phyloP scores from a whole-genome alignment of 1,140 invertebrate species.

The Megalopta genalis region DNA sequence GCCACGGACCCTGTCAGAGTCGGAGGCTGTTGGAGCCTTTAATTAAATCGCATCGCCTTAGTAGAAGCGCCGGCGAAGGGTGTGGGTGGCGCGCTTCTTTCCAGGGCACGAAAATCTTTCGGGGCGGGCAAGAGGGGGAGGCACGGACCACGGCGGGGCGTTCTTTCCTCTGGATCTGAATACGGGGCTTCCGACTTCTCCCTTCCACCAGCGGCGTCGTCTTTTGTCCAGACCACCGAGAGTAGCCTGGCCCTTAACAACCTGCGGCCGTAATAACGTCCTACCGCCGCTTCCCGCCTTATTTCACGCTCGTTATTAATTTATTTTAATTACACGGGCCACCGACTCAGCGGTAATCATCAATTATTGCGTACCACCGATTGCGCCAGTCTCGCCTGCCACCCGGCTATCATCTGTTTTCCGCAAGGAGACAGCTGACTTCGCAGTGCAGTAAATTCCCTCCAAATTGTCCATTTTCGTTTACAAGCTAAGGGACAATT shows the following conservation, averaged over 20 bases:
- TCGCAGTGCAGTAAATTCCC: no score
- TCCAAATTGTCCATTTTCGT: no score
- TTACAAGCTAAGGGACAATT: no score
- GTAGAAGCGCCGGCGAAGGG: conserved; percentile 5
- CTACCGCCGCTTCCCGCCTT: conserved; percentile 32
- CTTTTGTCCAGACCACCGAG: background rate
- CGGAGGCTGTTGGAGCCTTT: conserved; percentile 23
- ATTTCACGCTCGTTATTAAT: conserved; percentile 72
- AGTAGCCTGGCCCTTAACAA: conserved; percentile 35
- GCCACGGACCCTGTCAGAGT: conserved; percentile 20
- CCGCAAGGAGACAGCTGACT: no score
- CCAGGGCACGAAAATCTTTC: conserved; percentile 35
- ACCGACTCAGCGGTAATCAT: conserved; percentile 67
- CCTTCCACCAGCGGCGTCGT: background rate
- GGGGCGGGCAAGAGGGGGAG: background rate
- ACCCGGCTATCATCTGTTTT: no score
- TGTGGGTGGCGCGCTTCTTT: background rate
- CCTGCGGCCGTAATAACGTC: conserved; percentile 15
- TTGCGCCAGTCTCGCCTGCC: no score
- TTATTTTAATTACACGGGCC: conserved; percentile 73
- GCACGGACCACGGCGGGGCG: background rate
- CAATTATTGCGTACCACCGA: conserved; percentile 62
- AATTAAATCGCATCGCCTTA: conserved; percentile 63
- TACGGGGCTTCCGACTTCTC: background rate
- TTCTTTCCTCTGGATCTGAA: background rate